A percentile compares a stretch with the other conserved stretches of the same genome.
These are phyloP conservation scores for Lucilia cuprina DNA, from an alignment of 1,140 invertebrate genomes.

Conservation along the genomic window DNA sequence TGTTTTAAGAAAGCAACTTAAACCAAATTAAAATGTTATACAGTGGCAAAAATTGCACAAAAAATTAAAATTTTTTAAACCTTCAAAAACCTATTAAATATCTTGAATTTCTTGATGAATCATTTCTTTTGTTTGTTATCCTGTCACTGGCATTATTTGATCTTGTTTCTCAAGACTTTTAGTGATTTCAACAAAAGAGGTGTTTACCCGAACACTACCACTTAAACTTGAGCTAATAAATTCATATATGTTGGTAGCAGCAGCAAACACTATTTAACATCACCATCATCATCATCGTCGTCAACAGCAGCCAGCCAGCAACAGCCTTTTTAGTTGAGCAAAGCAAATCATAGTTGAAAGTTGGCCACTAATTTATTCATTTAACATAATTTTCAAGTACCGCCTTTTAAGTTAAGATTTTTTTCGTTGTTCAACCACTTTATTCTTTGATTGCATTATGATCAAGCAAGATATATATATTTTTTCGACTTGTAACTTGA, in stretches of 20 bases:
- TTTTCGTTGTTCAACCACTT: neutral
- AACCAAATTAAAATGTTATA: too few relatives aligned
- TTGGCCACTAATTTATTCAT: constrained; percentile 25
- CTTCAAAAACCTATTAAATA: too few relatives aligned
- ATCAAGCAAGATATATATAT: neutral
- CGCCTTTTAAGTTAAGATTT: constrained; percentile 4
- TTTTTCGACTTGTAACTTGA: neutral
- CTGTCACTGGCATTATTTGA: too few relatives aligned
- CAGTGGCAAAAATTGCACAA: too few relatives aligned
- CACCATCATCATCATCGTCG: neutral
- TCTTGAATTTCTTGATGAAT: too few relatives aligned
- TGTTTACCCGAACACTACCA: neutral
- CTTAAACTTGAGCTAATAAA: constrained; percentile 11
- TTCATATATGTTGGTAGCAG: constrained; percentile 5
- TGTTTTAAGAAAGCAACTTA: too few relatives aligned
- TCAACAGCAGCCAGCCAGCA: neutral
- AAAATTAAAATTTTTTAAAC: too few relatives aligned
- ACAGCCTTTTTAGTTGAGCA: neutral
- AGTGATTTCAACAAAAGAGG: neutral
- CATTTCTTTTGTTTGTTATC: too few relatives aligned
- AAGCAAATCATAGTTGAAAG: constrained; percentile 26
- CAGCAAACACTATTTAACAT: neutral
- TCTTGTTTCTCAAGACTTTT: too few relatives aligned
- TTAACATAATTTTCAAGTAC: constrained; percentile 28
- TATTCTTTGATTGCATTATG: neutral